A percentile compares a stretch with the other conserved stretches of the same genome.
Conservation (phyloP, 1,140 invertebrate species). For the Trinorchestia longiramus region DNA sequence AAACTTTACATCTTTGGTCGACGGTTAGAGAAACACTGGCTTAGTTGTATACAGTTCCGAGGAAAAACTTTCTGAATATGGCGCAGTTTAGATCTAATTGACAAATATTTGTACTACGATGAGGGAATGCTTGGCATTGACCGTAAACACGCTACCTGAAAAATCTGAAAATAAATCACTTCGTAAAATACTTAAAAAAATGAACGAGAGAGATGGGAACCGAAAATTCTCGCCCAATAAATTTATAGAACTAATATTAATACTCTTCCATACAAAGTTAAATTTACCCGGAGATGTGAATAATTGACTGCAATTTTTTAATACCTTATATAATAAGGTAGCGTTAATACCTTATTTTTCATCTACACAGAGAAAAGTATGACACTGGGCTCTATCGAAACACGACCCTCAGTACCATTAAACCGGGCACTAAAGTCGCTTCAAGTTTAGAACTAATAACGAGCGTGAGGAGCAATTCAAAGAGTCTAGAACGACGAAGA, state of each 20-base stretch:
- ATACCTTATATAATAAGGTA: too few species aligned
- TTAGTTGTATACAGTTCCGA: background rate
- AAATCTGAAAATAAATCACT: background rate
- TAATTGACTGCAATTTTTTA: background rate
- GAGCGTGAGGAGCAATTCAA: background rate
- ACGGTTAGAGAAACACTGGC: background rate
- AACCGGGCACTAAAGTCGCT: background rate
- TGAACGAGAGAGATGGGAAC: background rate
- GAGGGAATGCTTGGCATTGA: background rate
- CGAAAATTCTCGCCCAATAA: background rate
- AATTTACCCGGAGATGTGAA: background rate
- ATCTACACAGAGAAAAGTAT: background rate
- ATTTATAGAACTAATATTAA: background rate
- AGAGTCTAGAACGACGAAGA: background rate
- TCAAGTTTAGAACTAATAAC: background rate
- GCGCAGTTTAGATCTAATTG: background rate
- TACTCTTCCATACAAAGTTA: background rate
- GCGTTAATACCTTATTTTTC: background rate
- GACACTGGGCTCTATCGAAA: background rate
- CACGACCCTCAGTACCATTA: background rate
- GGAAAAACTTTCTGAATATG: background rate
- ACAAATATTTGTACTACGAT: background rate
- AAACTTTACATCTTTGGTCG: background rate
- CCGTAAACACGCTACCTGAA: background rate
- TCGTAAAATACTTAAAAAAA: background rate